These are phyloP conservation scores for Anabas testudineus DNA, from an alignment of 2,797 vertebrate species.

Conservation along the genomic window DNA sequence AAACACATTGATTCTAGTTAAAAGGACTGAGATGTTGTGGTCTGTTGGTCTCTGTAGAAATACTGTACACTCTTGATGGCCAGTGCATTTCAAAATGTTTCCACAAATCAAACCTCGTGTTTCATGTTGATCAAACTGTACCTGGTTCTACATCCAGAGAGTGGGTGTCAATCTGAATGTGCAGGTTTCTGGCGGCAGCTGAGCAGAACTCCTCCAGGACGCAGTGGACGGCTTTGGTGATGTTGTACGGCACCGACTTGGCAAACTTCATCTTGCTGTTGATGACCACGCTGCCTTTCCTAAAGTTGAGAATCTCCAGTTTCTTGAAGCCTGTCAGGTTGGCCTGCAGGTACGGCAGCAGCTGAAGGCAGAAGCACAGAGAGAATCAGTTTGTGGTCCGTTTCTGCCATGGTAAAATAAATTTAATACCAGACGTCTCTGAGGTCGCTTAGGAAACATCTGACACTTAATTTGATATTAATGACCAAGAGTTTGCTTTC, in stretches of 20 bases:
- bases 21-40: too few species aligned
- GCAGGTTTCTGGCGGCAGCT: conserved; percentile 79
- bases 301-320: conserved; percentile 94
- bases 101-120: too few species aligned
- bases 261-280: conserved; percentile 93
- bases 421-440: not conserved
- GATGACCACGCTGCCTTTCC: conserved; percentile 92
- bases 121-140: too few species aligned
- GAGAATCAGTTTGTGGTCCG: too few species aligned
- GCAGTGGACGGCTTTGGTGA: conserved; percentile 89
- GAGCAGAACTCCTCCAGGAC: conserved; percentile 91
- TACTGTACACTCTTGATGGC: too few species aligned
- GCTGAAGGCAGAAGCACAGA: conserved; percentile 77
- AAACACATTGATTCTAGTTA: too few species aligned
- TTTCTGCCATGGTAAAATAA: too few species aligned
- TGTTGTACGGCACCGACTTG: conserved; percentile 90
- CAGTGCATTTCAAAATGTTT: too few species aligned
- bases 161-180: conserved; percentile 90
- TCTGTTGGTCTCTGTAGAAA: too few species aligned
- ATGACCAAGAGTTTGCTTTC: conserved; percentile 19
- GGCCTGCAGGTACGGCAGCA: conserved; percentile 90
- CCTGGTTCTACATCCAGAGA: conserved; percentile 92
- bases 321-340: conserved; percentile 95
- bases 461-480: conserved; percentile 35
- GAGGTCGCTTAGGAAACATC: too few species aligned